These are phyloP conservation scores for Lepidurus couesii DNA, from an alignment of 1,140 invertebrate genomes.

Conservation along the genomic window DNA sequence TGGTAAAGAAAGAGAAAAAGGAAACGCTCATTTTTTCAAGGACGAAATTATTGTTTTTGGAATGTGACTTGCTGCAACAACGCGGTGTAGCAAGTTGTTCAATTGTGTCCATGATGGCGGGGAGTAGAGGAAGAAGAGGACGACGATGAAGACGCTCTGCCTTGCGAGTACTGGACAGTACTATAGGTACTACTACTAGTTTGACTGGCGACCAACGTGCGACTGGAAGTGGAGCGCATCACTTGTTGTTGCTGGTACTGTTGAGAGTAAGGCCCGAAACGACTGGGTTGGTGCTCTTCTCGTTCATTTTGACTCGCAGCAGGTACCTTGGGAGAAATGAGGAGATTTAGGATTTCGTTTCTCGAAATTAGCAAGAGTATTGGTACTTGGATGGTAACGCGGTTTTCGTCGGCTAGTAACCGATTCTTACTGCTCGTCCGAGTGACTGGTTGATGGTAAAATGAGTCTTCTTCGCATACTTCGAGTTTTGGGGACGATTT, in stretches of 20 bases:
- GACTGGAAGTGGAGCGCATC: background rate
- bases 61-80: slow-evolving; percentile 5
- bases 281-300: background rate
- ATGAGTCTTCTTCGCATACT: background rate
- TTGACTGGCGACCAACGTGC: background rate
- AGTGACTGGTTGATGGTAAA: background rate
- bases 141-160: slow-evolving; percentile 1
- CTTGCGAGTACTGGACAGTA: slow-evolving; percentile 1
- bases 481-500: background rate
- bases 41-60: background rate
- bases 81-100: background rate
- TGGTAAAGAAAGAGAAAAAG: background rate
- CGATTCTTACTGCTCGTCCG: background rate
- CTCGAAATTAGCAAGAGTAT: background rate
- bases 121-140: background rate
- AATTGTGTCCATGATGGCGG: background rate
- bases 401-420: background rate
- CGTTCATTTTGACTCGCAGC: slow-evolving; percentile 3
- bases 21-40: background rate
- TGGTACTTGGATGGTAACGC: background rate
- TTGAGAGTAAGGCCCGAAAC: background rate
- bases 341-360: background rate
- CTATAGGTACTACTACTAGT: background rate
- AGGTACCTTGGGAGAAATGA: background rate
- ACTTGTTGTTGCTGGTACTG: background rate